Evolutionary conservation across 2,797 vertebrate species (phyloP), one percentile per base, ranked within the genome.

Genomic region (Falco novaeseelandiae): DNA sequence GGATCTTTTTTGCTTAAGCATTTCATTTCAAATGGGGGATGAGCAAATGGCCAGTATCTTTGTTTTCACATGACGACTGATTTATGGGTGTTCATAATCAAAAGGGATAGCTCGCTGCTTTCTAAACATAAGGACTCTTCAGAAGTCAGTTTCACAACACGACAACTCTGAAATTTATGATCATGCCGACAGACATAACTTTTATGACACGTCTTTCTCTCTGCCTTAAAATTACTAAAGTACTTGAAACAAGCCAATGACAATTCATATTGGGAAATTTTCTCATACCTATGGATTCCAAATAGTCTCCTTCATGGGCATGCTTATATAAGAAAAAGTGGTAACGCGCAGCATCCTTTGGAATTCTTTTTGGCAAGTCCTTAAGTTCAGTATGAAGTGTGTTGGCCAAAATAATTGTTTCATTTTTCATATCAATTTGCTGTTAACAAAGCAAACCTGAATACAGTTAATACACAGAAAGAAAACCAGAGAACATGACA

Each of bases 321-420:
- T 99, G 99, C 92, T 99, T 99, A 97, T 99, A 99, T 77, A 99
- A 98, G 98, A 99, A 99, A 98, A 99, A 99, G 98, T 99, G 99
- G 96, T 99, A 99, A 27, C 99, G 99, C 0, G 99, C 98, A 32
- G 98, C 97, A 36, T 99, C 99, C 98, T 99, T 99, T 30, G 99
- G 99, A 98, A 99, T 98, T 97, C 99, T 98, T 97, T 98, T 98
- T 70, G 99, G 99, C 97, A 99, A 98, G 95, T 99, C 99, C 96
- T 98, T 99, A 77, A 99, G 15, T 95, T 99, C 99, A 32, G 99
- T 99, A 71, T 98, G 98, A 91, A 99, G 97, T 40, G 99, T 99
- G 97, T 90, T 98, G 85, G 98, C 99, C 98, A 99, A 96, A 97
- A 98, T 97, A 95, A 99, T 99, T 73, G 98, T 98, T 98, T 99